phyloP scores from a whole-genome alignment of 2,888 invertebrate genomes.

The Cantharis flavilabris region DNA sequence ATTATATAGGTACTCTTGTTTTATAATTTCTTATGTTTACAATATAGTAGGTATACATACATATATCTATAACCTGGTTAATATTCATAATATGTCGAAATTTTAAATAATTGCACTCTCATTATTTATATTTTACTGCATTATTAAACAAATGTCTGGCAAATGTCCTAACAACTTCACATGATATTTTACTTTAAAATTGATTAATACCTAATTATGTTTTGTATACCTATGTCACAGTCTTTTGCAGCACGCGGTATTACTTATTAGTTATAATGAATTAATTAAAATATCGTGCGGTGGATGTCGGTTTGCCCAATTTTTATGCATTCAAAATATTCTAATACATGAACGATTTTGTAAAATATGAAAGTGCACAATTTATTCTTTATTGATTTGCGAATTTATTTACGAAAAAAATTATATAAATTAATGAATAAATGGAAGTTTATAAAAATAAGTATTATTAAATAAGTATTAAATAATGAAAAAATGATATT shows the following conservation, averaged over 20 bases:
- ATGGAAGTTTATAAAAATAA: neutral
- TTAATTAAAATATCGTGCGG: no score
- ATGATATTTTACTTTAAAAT: neutral
- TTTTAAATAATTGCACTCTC: constrained; percentile 25
- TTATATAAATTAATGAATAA: no score
- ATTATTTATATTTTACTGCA: constrained; percentile 19
- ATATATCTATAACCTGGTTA: constrained; percentile 14
- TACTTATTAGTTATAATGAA: no score
- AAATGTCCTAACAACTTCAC: constrained; percentile 6
- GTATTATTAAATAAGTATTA: neutral
- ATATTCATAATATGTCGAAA: constrained; percentile 28
- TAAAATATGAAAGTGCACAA: neutral
- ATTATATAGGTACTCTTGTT: constrained; percentile 35
- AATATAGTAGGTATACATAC: constrained; percentile 24
- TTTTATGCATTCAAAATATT: neutral
- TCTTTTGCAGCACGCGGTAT: neutral
- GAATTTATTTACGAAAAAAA: neutral
- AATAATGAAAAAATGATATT: neutral
- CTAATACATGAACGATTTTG: neutral
- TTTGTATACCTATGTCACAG: neutral
- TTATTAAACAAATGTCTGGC: constrained; percentile 13
- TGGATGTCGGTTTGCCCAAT: neutral
- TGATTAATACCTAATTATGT: neutral
- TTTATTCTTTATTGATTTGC: neutral
- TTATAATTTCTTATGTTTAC: constrained; percentile 37